Evolutionary conservation across 2,113 vertebrate species (phyloP), one percentile per base, ranked within the genome.

Genomic region (Alaudala cheleensis): DNA sequence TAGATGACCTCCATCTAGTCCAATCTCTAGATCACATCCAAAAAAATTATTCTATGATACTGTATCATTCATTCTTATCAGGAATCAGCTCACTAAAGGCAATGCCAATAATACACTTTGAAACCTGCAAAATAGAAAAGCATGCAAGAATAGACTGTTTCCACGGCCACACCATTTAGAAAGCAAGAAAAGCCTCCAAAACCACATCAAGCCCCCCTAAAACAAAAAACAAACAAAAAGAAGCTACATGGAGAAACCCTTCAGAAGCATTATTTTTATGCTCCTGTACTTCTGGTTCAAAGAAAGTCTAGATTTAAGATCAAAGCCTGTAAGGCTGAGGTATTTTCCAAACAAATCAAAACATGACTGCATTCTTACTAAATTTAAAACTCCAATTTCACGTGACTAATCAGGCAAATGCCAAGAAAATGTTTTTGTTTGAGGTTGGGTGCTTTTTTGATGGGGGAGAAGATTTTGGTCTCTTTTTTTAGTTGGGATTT

Each of bases 211-310:
- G 17, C 6, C 51, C 53, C 17, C 24, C 24, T 24, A 23, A 23
- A 42, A 74, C 81, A 44, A 3, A 11, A 12, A 39, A 12, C 24
- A 23, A n/a, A 16, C 44, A 24, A 50, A 25, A 60, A 29, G 3
- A 23, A 20, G 4, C 3, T 12, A 11, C 15, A 18, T 0, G 0
- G 6, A 23, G 60, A 17, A 34, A 3, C 3, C 3, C 5, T 40
- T 24, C 14, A 57, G 25, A 72, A 42, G 5, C 6, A 39, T 50
- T 33, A 28, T 57, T 92, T 87, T 69, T 33, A 47, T 44, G 9
- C n/a, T 65, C 2, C 26, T 84, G 13, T 22, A 56, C 24, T 90
- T 77, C 12, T 12, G 3, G 7, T 51, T 57, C 23, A 90, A 81
- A 89, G 17, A 53, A 77, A 40, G 8, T 39, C 24, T 64, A 47